Conservation (phyloP, 1,140 invertebrate genomes). For the Platyscapa corneri region DNA sequence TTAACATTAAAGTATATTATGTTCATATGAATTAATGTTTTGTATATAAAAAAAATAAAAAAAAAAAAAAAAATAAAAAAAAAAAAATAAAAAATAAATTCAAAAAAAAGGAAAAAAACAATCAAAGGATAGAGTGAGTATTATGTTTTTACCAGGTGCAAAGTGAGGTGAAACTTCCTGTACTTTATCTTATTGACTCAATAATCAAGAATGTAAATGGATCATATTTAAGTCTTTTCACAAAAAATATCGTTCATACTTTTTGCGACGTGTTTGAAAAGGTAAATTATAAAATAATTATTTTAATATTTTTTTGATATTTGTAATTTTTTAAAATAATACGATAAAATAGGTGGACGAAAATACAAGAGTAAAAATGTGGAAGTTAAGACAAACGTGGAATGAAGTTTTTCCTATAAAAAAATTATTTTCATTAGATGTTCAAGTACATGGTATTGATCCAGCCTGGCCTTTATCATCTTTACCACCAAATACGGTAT, state of each 20-base stretch:
- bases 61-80: no score
- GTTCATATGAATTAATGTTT: neutral
- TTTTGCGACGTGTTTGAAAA: constrained; percentile 93
- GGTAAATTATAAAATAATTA: constrained; percentile 77
- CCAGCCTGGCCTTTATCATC: constrained; percentile 94
- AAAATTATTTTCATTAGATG: constrained; percentile 92
- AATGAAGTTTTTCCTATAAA: constrained; percentile 90
- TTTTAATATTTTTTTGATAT: constrained; percentile 19
- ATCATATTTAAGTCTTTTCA: constrained; percentile 90
- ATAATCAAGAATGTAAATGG: constrained; percentile 97
- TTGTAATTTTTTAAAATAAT: constrained; percentile 3
- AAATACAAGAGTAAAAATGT: constrained; percentile 91
- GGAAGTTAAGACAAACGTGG: constrained; percentile 96
- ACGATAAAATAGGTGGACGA: constrained; percentile 88
- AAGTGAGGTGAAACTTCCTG: constrained; percentile 91
- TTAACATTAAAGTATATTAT: neutral
- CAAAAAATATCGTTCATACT: constrained; percentile 88
- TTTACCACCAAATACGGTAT: constrained; percentile 76
- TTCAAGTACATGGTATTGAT: constrained; percentile 90
- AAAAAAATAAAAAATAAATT: constrained; percentile 7
- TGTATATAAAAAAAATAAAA: no score
- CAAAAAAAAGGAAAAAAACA: constrained; percentile 14
- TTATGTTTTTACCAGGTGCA: constrained; percentile 81
- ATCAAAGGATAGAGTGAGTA: constrained; percentile 47
- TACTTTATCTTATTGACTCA: constrained; percentile 98